A percentile compares a stretch with the other conserved stretches of the same genome.
Conservation (phyloP, 2,888 invertebrate species). For the Chesias legatella region DNA sequence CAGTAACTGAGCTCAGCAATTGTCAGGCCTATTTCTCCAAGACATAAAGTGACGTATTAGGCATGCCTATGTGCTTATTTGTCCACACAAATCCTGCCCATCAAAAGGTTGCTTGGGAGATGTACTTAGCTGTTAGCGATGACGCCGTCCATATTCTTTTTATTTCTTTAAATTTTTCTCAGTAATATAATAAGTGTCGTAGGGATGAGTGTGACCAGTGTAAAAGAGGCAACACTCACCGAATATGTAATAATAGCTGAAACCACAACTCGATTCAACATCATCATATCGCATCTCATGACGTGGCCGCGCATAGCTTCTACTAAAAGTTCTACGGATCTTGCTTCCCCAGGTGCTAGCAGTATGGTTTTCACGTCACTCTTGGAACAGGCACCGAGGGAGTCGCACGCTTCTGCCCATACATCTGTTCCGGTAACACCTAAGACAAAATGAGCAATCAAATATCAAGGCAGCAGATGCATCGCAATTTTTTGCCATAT, state of each 20-base stretch:
- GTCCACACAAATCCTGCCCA: too few species aligned
- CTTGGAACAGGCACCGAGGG: slow-evolving; percentile 43
- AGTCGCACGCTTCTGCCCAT: slow-evolving; percentile 54
- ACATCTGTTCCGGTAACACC: slow-evolving; percentile 38
- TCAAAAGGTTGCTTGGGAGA: too few species aligned
- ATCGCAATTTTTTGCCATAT: too few species aligned
- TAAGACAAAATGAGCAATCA: slow-evolving; percentile 13
- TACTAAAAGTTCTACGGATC: slow-evolving; percentile 34
- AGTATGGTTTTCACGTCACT: slow-evolving; percentile 27
- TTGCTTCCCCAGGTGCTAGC: slow-evolving; percentile 35
- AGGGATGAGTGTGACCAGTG: not conserved
- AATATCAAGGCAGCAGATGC: too few species aligned
- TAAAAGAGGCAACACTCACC: slow-evolving; percentile 31
- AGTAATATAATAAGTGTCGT: too few species aligned
- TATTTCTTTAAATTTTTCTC: too few species aligned
- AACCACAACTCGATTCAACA: slow-evolving; percentile 31
- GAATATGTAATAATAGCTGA: slow-evolving; percentile 43
- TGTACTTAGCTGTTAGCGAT: too few species aligned
- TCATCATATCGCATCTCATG: slow-evolving; percentile 44
- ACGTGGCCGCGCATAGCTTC: slow-evolving; percentile 35
- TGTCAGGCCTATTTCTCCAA: too few species aligned
- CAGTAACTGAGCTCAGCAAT: too few species aligned
- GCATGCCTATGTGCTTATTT: too few species aligned
- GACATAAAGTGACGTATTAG: too few species aligned
- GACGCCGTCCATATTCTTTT: too few species aligned